phyloP scores from a whole-genome alignment of 2,113 vertebrate genomes.

The Clinocottus analis region DNA sequence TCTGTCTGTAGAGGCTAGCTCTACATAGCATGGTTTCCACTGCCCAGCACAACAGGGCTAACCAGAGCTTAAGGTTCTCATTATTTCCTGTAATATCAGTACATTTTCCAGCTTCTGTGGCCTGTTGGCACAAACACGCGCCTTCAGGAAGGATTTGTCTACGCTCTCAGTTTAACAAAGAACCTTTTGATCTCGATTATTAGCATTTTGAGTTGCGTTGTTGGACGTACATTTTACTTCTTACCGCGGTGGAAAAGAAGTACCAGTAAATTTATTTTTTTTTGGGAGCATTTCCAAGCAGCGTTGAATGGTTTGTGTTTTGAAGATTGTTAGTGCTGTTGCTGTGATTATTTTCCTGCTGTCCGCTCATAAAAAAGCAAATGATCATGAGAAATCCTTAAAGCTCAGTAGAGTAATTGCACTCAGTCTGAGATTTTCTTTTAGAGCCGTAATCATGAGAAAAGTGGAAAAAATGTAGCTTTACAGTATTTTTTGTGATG shows the following conservation, averaged over 20 bases:
- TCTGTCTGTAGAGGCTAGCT: conserved; percentile 40
- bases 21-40: conserved; percentile 44
- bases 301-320: conserved; percentile 47
- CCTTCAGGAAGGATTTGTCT: conserved; percentile 34
- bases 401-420: not conserved
- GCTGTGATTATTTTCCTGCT: conserved; percentile 54
- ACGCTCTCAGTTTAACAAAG: conserved; percentile 26
- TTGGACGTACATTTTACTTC: conserved; percentile 36
- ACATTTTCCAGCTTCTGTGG: conserved; percentile 55
- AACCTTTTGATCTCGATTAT: conserved; percentile 44
- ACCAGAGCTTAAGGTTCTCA: conserved; percentile 38
- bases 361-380: conserved; percentile 42
- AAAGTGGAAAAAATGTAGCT: not conserved
- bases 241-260: conserved; percentile 32
- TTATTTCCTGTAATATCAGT: conserved; percentile 52
- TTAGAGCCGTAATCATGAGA: not conserved
- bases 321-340: conserved; percentile 41
- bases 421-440: not conserved
- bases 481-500: not conserved
- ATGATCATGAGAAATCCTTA: conserved; percentile 22
- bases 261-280: conserved; percentile 33
- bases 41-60: conserved; percentile 25
- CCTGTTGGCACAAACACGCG: conserved; percentile 16
- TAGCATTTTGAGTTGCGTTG: conserved; percentile 23
- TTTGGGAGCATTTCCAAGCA: conserved; percentile 36